A percentile compares a stretch with the other conserved stretches of the same genome.
These are phyloP conservation scores for Habropoda laboriosa DNA, from an alignment of 1,140 invertebrate species.

Conservation along the genomic window DNA sequence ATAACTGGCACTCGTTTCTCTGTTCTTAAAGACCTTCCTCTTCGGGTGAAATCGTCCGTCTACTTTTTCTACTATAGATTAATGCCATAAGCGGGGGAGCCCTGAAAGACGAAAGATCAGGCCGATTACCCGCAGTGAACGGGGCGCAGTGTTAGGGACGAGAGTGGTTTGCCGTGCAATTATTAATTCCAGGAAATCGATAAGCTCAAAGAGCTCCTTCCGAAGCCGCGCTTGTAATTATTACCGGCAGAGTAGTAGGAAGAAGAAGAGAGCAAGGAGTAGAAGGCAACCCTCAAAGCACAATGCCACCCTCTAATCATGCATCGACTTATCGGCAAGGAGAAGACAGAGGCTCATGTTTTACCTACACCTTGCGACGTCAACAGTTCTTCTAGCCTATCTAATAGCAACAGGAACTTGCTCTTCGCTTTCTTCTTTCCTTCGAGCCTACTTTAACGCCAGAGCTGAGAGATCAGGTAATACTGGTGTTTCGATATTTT, in stretches of 20 bases:
- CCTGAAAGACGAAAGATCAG: conserved; percentile 58
- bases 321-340: conserved; percentile 79
- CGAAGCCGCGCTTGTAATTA: conserved; percentile 77
- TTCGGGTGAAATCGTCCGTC: conserved; percentile 39
- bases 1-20: background rate
- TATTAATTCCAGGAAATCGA: conserved; percentile 80
- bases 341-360: conserved; percentile 63
- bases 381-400: conserved; percentile 50
- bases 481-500: background rate
- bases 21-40: conserved; percentile 15
- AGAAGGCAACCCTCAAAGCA: conserved; percentile 72
- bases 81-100: conserved; percentile 28
- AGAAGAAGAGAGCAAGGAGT: conserved; percentile 56
- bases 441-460: background rate
- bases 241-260: conserved; percentile 62
- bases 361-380: conserved; percentile 41
- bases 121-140: conserved; percentile 60
- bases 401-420: conserved; percentile 32
- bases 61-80: conserved; percentile 49
- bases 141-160: conserved; percentile 45
- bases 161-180: conserved; percentile 70
- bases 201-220: conserved; percentile 77
- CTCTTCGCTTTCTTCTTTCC: background rate
- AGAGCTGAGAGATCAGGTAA: no score
- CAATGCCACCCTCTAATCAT: conserved; percentile 81